phyloP scores from a whole-genome alignment of 1,140 invertebrate genomes.

The Drosophila lacertosa region DNA sequence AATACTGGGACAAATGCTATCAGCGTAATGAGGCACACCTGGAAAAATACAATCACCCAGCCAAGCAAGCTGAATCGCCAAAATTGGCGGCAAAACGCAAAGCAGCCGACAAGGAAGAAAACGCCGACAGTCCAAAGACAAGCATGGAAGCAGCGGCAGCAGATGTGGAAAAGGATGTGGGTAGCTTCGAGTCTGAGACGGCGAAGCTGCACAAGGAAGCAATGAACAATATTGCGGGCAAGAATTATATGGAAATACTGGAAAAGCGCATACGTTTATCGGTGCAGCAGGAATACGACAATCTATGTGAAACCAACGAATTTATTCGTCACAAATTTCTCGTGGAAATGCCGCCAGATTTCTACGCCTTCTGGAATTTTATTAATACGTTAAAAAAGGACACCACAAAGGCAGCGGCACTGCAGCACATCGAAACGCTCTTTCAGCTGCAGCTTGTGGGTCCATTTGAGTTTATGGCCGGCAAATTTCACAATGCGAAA shows the following conservation, averaged over 20 bases:
- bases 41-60: constrained; percentile 91
- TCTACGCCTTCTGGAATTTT: constrained; percentile 93
- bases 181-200: constrained; percentile 59
- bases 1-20: constrained; percentile 93
- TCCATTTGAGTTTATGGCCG: constrained; percentile 92
- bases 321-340: constrained; percentile 91
- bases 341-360: constrained; percentile 94
- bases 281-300: constrained; percentile 75
- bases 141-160: constrained; percentile 23
- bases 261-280: constrained; percentile 78
- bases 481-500: constrained; percentile 86
- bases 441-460: constrained; percentile 91
- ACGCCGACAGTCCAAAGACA: constrained; percentile 18
- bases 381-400: constrained; percentile 87
- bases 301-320: constrained; percentile 75
- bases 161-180: constrained; percentile 31
- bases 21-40: constrained; percentile 92
- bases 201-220: constrained; percentile 68
- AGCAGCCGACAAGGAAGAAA: constrained; percentile 20
- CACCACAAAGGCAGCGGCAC: constrained; percentile 84
- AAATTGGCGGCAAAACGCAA: constrained; percentile 75
- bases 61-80: constrained; percentile 25
- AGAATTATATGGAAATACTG: constrained; percentile 78
- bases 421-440: constrained; percentile 87
- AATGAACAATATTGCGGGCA: constrained; percentile 67